Percentiles rank a stretch among this genome's conserved stretches.
Conservation (phyloP, 2,888 invertebrate genomes). For the Tineola bisselliella region DNA sequence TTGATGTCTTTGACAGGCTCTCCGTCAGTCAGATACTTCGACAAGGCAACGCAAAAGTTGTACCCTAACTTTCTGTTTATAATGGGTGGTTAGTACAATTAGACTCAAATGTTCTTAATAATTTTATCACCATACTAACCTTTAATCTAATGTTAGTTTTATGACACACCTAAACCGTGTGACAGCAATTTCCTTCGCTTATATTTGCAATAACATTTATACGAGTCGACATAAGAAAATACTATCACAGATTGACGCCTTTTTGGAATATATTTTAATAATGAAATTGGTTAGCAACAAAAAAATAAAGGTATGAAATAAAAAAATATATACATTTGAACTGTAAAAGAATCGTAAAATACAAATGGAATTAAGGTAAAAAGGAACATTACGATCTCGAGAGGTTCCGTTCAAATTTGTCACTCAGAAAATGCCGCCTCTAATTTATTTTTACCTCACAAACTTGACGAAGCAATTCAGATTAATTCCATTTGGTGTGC, state of each 20-base stretch:
- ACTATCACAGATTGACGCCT: neutral
- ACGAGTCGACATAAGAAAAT: neutral
- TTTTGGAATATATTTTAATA: no score
- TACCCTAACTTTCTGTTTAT: no score
- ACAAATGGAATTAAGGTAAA: slow-evolving; percentile 11
- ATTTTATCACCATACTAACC: no score
- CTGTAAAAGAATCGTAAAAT: slow-evolving; percentile 8
- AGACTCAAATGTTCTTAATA: no score
- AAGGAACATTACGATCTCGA: neutral
- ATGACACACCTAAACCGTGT: neutral
- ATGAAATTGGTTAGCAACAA: no score
- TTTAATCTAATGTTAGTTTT: no score
- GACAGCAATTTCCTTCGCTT: neutral
- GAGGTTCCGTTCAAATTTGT: slow-evolving; percentile 9
- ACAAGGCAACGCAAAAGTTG: no score
- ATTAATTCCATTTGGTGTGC: slow-evolving; percentile 7
- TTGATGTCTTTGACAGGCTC: no score
- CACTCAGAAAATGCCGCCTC: slow-evolving; percentile 1
- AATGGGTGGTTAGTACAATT: no score
- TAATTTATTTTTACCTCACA: slow-evolving; percentile 12
- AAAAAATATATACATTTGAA: slow-evolving; percentile 6
- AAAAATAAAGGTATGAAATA: neutral
- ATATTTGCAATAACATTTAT: neutral
- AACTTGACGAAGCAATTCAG: slow-evolving; percentile 9
- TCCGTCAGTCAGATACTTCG: no score